Conservation (phyloP, 92 coral and sea anemone genomes). For the Scolanthus callimorphus region DNA sequence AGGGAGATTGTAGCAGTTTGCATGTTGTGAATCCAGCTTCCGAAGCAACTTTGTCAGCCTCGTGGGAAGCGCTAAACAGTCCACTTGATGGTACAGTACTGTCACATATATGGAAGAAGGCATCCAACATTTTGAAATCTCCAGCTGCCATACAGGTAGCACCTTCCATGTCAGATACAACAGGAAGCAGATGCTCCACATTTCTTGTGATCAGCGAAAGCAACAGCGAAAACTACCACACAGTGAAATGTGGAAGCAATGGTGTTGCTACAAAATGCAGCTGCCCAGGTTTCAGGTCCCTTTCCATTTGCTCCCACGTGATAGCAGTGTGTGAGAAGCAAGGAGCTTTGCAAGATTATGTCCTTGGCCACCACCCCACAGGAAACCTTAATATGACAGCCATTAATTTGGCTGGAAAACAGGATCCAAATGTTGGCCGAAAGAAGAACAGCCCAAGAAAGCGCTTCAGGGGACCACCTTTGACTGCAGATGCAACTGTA, state of each 20-base stretch:
- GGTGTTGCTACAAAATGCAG: constrained; percentile 33
- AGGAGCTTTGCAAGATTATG: too few relatives aligned
- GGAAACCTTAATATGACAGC: constrained; percentile 36
- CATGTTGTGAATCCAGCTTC: neutral
- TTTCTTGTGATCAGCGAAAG: constrained; percentile 49
- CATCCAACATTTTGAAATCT: constrained; percentile 27
- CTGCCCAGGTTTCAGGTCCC: constrained; percentile 53
- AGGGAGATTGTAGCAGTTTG: constrained; percentile 16
- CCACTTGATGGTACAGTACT: constrained; percentile 37
- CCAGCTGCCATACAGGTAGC: constrained; percentile 37
- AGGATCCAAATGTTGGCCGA: constrained; percentile 37
- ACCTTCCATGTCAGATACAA: constrained; percentile 28
- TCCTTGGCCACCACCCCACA: too few relatives aligned
- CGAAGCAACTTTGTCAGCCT: constrained; percentile 28
- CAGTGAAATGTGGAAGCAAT: constrained; percentile 30
- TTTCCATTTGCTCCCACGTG: constrained; percentile 40
- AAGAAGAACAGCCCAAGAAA: constrained; percentile 36
- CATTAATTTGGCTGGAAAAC: constrained; percentile 44
- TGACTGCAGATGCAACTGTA: constrained; percentile 30
- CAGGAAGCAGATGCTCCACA: constrained; percentile 8
- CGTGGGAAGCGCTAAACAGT: constrained; percentile 33
- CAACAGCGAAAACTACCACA: constrained; percentile 28
- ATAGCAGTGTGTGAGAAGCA: constrained; percentile 49
- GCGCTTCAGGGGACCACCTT: constrained; percentile 48
- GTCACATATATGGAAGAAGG: constrained; percentile 43